Conservation (phyloP, 2,888 invertebrate species). For the Microplitis manilae region DNA sequence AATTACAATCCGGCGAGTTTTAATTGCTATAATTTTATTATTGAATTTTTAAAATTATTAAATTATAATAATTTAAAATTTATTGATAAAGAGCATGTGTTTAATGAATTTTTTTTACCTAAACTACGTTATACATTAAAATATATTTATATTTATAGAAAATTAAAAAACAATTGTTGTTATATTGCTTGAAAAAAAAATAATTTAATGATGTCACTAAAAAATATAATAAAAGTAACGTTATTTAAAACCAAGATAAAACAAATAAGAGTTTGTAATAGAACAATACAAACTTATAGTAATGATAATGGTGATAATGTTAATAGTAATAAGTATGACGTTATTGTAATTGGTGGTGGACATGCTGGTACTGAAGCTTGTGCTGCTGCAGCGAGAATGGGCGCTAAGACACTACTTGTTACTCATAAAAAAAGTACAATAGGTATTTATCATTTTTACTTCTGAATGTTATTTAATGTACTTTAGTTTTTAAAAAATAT, state of each 20-base stretch:
- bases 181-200: slow-evolving; percentile 66
- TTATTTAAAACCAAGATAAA: slow-evolving; percentile 15
- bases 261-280: slow-evolving; percentile 13
- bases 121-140: slow-evolving; percentile 87
- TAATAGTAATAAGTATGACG: slow-evolving; percentile 74
- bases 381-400: slow-evolving; percentile 87
- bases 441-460: slow-evolving; percentile 72
- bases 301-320: slow-evolving; percentile 46
- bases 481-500: background rate
- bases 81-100: slow-evolving; percentile 74
- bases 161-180: slow-evolving; percentile 75
- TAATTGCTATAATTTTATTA: slow-evolving; percentile 91
- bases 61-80: slow-evolving; percentile 72
- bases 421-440: slow-evolving; percentile 89
- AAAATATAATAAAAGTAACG: slow-evolving; percentile 18
- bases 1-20: slow-evolving; percentile 83
- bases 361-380: slow-evolving; percentile 94
- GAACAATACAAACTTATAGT: slow-evolving; percentile 26
- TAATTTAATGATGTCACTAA: slow-evolving; percentile 39
- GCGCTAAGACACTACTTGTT: slow-evolving; percentile 83
- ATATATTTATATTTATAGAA: slow-evolving; percentile 87
- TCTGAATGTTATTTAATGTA: slow-evolving; percentile 1
- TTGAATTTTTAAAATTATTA: slow-evolving; percentile 83
- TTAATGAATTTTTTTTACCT: slow-evolving; percentile 86
- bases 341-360: slow-evolving; percentile 90